Evolutionary conservation across 2,113 vertebrate genomes (phyloP), one percentile per base, ranked within the genome.

Genomic region (human): DNA sequence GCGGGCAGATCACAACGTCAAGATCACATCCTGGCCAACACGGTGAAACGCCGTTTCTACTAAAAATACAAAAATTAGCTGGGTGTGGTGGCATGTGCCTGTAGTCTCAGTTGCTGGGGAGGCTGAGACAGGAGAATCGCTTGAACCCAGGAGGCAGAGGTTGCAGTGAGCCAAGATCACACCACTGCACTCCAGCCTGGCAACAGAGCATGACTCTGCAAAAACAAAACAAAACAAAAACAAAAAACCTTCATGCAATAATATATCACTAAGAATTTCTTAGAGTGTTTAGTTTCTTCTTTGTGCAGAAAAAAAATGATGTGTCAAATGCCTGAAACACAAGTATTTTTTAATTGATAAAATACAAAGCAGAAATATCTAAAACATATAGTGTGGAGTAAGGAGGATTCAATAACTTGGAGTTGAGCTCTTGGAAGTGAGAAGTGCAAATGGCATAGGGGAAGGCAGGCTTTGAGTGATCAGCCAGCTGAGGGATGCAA

Each of bases 371-470:
- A 75, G 30, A 92, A 94, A 86, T 82, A 82, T 55, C 52, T 90
- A 68, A 89, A 61, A 50, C 40, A 66, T 32, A 48, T 14, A 38
- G 27, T 25, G 30, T 57, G 38, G 52, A 55, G 2, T 76, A 61
- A 81, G 35, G 3, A 61, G 57, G 0, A 59, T 57, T 14, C 57
- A 45, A 30, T 94, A 52, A 40, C 5, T 93, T 87, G 57, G 81
- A 73, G 25, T 11, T 93, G 64, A 84, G 9, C 22, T 93, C 81
- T 92, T 75, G 95, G 85, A 92, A 82, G 5, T 93, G 40, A 78
- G 52, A 73, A 20, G 27, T 57, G 5, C 6, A 75, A 22, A 50
- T n/a, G 48, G 14, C 57, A 30, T 20, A 32, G 17, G 17, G 20
- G 30, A 52, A 59, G 23, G 25, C 75, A 94, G 85, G 40, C 70